Evolutionary conservation across 2,797 vertebrate genomes (phyloP), one percentile per base, ranked within the genome.

Genomic region (Rhyacichthys aspro): DNA sequence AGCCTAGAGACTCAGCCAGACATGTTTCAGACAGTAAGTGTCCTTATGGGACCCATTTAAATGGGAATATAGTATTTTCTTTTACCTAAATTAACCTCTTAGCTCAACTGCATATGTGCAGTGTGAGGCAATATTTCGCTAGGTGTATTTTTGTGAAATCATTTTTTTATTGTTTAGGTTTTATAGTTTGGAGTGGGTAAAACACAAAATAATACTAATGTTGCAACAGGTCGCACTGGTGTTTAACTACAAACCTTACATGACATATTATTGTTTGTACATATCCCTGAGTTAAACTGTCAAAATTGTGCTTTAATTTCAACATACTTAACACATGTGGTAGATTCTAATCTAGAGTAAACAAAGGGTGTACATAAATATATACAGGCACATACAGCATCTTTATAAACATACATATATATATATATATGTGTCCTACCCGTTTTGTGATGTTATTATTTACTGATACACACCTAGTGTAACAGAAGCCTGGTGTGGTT

Each of bases 11-110:
- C 11, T 38, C 34, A 14, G 44, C 64, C 60, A 72, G 55, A 80
- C 68, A 55, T 63, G 68, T 81, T 85, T 84, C 76, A 85, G 74
- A 78, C 63, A 14, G 65, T 55, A 49, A 43, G 63, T 77, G 83
- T 78, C 83, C 67, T 88, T 57, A 77, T 14, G 9, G 44, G 79
- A 82, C 67, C 68, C 68, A 46, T 59, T 48, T 28, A 36, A 66
- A 63, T 28, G 65, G 67, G 68, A 50, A 59, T 52, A 60, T 63
- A 56, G 61, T 61, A 28, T 60, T 69, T 50, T 66, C 60, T 56
- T 70, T 66, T 49, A 59, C 67, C 73, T 33, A 10, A 64, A 19
- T 16, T 56, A 39, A 52, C 34, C 49, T 34, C 33, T 38, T 33
- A 23, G 16, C 39, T 78, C 73, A 67, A 45, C 64, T 5, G 63